A percentile compares a stretch with the other conserved stretches of the same genome.
Conservation (phyloP, 2,113 vertebrate genomes). For the Proteles cristata region DNA sequence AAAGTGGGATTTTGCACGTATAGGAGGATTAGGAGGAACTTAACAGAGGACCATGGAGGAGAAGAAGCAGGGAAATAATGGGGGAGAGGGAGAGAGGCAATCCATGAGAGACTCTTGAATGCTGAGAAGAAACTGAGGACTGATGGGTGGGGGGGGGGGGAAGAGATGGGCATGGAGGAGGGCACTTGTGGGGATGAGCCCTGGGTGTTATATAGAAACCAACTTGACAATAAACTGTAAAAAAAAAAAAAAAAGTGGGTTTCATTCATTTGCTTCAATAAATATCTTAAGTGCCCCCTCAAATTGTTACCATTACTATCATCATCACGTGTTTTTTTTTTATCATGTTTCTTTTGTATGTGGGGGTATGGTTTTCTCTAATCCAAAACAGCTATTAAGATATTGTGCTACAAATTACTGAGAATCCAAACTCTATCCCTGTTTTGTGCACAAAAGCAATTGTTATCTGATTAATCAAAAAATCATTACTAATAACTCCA, state of each 20-base stretch:
- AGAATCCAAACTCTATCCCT: neutral
- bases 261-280: neutral
- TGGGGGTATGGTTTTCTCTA: neutral
- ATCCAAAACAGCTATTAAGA: neutral
- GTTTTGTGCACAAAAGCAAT: neutral
- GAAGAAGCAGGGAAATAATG: too few species aligned
- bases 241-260: neutral
- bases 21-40: too few species aligned
- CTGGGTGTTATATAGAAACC: too few species aligned
- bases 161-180: too few species aligned
- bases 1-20: neutral
- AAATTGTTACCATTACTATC: neutral
- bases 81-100: too few species aligned
- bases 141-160: too few species aligned
- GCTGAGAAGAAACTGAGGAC: too few species aligned
- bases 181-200: too few species aligned
- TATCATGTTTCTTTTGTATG: neutral
- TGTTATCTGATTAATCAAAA: slow-evolving; percentile 34
- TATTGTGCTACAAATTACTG: neutral
- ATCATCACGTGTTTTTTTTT: neutral
- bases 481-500: neutral
- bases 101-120: too few species aligned
- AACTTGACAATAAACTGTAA: too few species aligned
- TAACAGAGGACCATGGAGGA: too few species aligned
- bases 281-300: neutral